Conservation (phyloP, 64 coral and sea anemone species). For the Acropora tenuis region DNA sequence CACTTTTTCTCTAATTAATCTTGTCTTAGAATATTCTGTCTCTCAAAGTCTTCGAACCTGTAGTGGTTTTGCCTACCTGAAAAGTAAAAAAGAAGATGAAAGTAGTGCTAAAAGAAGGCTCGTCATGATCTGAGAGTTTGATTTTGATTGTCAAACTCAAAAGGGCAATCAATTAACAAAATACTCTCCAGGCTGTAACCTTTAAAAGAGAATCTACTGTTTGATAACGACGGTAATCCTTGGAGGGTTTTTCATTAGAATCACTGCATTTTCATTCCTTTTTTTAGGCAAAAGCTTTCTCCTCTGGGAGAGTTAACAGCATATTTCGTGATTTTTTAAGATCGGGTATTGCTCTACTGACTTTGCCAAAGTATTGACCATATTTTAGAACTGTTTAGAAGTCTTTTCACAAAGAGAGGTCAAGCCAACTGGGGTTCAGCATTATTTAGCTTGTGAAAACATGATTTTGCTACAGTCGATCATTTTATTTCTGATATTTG, state of each 20-base stretch:
- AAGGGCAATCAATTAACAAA: not conserved
- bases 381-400: not conserved
- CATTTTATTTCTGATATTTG: not conserved
- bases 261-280: no score
- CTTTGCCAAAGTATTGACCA: not conserved
- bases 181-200: no score
- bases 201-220: no score
- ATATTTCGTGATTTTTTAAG: not conserved
- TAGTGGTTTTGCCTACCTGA: no score
- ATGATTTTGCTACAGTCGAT: not conserved
- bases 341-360: not conserved
- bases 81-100: no score
- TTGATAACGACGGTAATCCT: not conserved
- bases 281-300: no score
- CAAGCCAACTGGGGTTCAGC: not conserved
- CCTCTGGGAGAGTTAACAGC: not conserved
- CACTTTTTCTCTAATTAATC: no score
- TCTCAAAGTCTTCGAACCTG: no score
- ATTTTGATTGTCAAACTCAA: not conserved
- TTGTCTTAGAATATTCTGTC: not conserved
- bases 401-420: conserved; percentile 15
- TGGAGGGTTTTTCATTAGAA: no score
- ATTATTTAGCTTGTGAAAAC: not conserved
- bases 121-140: not conserved
- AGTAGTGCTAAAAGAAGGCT: not conserved